Evolutionary conservation across 2,113 vertebrate species (phyloP).

Genomic region (Albula goreensis): DNA sequence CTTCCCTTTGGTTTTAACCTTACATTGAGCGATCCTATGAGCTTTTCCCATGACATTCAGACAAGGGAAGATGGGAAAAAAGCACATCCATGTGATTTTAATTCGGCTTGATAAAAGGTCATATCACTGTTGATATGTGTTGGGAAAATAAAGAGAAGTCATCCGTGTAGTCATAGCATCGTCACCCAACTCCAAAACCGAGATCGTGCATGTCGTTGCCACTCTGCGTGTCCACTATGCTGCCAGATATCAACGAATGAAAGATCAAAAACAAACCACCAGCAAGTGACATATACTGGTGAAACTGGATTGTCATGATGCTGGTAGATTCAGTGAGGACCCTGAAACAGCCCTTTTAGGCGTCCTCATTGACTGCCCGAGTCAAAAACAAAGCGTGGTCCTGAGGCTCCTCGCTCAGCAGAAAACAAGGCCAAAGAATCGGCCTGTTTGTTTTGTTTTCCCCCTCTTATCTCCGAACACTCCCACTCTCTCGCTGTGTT

Average conservation of each 20-base stretch:
- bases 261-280: not conserved
- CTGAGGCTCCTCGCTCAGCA: conserved; percentile 27
- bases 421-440: not conserved
- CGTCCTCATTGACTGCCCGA: not conserved
- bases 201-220: no score
- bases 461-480: conserved; percentile 1
- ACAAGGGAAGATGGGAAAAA: no score
- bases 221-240: not conserved
- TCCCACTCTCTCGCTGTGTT: not conserved
- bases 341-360: not conserved
- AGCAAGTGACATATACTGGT: not conserved
- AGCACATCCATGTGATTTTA: no score
- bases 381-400: conserved; percentile 26
- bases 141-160: no score
- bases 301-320: not conserved
- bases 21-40: no score
- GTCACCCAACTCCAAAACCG: not conserved
- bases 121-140: no score
- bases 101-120: no score
- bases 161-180: not conserved
- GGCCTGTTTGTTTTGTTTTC: conserved; percentile 30
- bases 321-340: not conserved
- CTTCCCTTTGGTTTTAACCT: no score
- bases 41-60: no score
- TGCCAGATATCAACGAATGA: not conserved